Conservation (phyloP, 2,113 vertebrate species). For the Cyprinodon brontotheroides region DNA sequence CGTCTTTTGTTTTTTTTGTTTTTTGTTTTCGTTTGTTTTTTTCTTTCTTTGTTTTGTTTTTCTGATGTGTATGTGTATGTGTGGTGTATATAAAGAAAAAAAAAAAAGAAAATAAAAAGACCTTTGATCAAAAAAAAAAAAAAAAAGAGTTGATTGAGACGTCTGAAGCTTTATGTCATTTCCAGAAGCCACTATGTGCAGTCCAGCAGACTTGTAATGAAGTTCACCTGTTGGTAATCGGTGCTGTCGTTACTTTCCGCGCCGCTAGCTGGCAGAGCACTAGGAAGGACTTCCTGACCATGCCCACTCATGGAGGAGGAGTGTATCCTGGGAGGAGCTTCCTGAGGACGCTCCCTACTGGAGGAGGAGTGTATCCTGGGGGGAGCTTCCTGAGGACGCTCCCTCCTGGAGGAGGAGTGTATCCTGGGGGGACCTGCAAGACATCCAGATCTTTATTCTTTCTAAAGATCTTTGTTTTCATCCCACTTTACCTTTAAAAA, state of each 20-base stretch:
- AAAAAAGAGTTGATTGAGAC: neutral
- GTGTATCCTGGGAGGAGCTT: constrained; percentile 5
- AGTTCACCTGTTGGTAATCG: constrained; percentile 58
- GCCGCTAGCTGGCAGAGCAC: constrained; percentile 72
- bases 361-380: constrained; percentile 29
- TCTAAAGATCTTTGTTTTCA: too few relatives aligned
- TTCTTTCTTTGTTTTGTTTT: too few relatives aligned
- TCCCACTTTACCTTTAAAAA: neutral
- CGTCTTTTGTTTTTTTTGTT: too few relatives aligned
- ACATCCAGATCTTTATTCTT: neutral
- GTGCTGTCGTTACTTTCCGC: constrained; percentile 77
- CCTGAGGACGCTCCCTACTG: constrained; percentile 68
- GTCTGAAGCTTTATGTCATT: neutral
- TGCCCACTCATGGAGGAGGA: constrained; percentile 64
- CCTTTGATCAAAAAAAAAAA: too few relatives aligned
- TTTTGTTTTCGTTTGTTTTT: too few relatives aligned
- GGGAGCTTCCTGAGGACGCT: constrained; percentile 59
- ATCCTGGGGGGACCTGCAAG: constrained; percentile 83
- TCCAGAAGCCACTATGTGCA: neutral
- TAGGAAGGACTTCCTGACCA: constrained; percentile 64
- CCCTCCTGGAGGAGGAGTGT: constrained; percentile 64
- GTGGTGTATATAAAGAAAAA: too few relatives aligned
- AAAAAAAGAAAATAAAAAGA: too few relatives aligned
- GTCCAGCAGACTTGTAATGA: too few relatives aligned
- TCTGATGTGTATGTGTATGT: too few relatives aligned